phyloP scores from a whole-genome alignment of 2,113 vertebrate genomes.

The Cryptomyrus ogoouensis region DNA sequence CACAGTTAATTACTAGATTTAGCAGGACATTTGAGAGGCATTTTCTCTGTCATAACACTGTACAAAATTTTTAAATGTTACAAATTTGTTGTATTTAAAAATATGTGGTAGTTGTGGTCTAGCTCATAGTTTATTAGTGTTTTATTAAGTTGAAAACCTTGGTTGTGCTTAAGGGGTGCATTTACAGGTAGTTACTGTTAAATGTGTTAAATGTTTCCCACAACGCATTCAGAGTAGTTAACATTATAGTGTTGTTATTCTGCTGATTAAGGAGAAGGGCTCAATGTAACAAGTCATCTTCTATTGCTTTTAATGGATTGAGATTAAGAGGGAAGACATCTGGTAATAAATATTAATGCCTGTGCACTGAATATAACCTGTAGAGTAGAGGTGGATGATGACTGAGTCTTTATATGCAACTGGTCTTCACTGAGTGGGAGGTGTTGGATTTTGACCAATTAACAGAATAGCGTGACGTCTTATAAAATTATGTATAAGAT shows the following conservation, averaged over 20 bases:
- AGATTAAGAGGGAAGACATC: background rate
- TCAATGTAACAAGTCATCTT: background rate
- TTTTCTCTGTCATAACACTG: background rate
- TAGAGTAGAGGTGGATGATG: background rate
- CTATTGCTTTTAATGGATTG: background rate
- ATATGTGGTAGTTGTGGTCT: background rate
- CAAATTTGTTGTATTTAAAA: background rate
- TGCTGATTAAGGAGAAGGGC: background rate
- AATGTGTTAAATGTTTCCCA: background rate
- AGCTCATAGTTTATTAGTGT: background rate
- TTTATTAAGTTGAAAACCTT: background rate
- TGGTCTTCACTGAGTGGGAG: background rate
- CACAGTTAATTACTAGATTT: background rate
- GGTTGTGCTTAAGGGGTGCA: background rate
- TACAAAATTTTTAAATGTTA: background rate
- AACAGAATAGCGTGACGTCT: background rate
- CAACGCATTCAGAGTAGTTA: background rate
- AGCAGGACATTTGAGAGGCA: background rate
- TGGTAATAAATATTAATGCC: background rate
- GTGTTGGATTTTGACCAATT: background rate
- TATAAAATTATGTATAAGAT: background rate
- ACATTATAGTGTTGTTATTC: background rate
- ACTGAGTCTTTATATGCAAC: background rate
- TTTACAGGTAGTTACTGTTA: background rate
- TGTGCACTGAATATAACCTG: background rate